These are phyloP conservation scores for Tyria jacobaeae DNA, from an alignment of 2,888 invertebrate species.

Conservation along the genomic window DNA sequence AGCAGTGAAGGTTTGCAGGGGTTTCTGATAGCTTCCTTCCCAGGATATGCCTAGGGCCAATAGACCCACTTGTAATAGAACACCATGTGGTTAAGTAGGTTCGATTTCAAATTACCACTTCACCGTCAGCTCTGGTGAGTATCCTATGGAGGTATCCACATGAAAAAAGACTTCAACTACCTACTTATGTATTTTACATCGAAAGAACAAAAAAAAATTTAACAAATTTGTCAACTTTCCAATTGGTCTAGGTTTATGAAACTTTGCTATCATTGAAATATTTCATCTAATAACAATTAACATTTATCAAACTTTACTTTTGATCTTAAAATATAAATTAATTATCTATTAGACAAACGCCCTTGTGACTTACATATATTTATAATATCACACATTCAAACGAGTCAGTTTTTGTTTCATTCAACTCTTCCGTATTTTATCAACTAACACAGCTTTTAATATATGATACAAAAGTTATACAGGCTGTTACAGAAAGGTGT, in stretches of 20 bases:
- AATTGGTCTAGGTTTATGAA: slow-evolving; percentile 8
- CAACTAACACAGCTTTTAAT: not conserved
- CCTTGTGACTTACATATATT: slow-evolving; percentile 10
- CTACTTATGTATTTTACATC: not conserved
- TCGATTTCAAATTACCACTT: no score
- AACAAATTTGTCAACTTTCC: slow-evolving; percentile 9
- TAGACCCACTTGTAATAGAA: no score
- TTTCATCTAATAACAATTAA: slow-evolving; percentile 30
- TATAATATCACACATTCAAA: not conserved
- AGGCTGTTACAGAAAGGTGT: no score
- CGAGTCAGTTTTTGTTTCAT: not conserved
- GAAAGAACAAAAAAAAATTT: not conserved
- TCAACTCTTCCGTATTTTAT: not conserved
- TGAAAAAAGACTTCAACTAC: no score
- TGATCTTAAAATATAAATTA: slow-evolving; percentile 15
- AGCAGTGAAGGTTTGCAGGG: no score
- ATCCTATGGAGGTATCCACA: no score
- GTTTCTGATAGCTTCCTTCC: no score
- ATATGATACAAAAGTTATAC: not conserved
- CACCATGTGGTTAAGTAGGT: no score
- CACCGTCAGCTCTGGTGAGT: no score
- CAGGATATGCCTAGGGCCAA: no score
- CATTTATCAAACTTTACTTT: slow-evolving; percentile 21
- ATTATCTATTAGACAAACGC: slow-evolving; percentile 16
- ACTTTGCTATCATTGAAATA: slow-evolving; percentile 16